A percentile compares a stretch with the other conserved stretches of the same genome.
phyloP scores from a whole-genome alignment of 2,113 vertebrate genomes.

The Condylura cristata region DNA sequence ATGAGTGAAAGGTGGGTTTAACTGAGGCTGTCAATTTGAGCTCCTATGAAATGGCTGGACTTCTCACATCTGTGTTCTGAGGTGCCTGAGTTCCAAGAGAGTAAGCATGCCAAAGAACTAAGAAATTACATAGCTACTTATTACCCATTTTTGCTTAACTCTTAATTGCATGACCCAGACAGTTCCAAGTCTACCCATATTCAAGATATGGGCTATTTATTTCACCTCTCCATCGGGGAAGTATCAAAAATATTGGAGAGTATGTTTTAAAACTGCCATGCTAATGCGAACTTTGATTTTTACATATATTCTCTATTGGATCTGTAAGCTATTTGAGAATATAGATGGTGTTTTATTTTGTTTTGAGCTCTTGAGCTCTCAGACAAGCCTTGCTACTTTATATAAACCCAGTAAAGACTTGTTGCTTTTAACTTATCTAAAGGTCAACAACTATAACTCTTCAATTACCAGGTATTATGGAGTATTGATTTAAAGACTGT shows the following conservation, averaged over 20 bases:
- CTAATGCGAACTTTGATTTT: background rate
- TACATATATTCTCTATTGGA: background rate
- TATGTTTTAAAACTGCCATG: background rate
- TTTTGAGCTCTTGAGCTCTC: constrained; percentile 10
- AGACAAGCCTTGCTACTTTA: constrained; percentile 17
- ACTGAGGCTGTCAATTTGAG: background rate
- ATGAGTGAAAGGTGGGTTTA: background rate
- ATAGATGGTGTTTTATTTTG: constrained; percentile 44
- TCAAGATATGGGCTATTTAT: background rate
- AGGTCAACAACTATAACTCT: constrained; percentile 55
- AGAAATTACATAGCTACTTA: background rate
- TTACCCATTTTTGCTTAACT: background rate
- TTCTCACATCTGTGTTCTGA: background rate
- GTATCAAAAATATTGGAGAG: background rate
- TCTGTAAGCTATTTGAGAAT: constrained; percentile 19
- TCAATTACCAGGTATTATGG: constrained; percentile 49
- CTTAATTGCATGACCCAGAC: no score
- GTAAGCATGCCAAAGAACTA: background rate
- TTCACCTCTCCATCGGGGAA: background rate
- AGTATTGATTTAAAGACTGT: constrained; percentile 50
- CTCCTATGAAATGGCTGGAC: background rate
- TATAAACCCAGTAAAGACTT: constrained; percentile 56
- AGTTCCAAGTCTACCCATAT: background rate
- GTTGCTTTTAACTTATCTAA: constrained; percentile 62
- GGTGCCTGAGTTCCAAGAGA: background rate